Percentiles rank a stretch among this genome's conserved stretches.
phyloP scores from a whole-genome alignment of 2,888 invertebrate species.

The Cantharis nigra region DNA sequence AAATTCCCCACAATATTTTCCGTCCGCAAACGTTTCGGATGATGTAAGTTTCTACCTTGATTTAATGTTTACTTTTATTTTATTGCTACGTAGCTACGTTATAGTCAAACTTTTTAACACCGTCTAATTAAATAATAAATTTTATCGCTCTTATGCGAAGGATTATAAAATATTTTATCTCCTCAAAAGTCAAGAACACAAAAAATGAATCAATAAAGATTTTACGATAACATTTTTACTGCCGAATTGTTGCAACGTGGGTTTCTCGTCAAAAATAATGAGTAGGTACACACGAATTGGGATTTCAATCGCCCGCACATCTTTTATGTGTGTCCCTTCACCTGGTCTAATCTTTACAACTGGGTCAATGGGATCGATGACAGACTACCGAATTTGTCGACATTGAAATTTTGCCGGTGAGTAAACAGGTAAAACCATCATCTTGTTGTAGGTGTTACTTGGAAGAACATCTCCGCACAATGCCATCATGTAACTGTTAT shows the following conservation, averaged over 20 bases:
- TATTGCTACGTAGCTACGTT: background rate
- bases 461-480: background rate
- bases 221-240: background rate
- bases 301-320: background rate
- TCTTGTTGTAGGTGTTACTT: background rate
- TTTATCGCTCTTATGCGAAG: background rate
- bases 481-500: background rate
- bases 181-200: background rate
- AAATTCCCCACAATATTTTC: background rate
- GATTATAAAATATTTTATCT: background rate
- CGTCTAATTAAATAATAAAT: background rate
- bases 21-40: background rate
- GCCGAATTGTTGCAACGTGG: background rate
- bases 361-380: background rate
- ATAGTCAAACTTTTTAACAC: background rate
- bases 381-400: background rate
- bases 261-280: background rate
- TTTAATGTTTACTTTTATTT: background rate
- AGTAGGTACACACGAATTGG: background rate
- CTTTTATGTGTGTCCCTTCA: background rate
- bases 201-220: background rate
- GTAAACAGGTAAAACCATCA: background rate
- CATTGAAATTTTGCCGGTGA: background rate
- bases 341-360: background rate
- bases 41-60: background rate